Conservation (phyloP, 37 sponge, comb jelly and placozoan species). For the Beroe forskalii region DNA sequence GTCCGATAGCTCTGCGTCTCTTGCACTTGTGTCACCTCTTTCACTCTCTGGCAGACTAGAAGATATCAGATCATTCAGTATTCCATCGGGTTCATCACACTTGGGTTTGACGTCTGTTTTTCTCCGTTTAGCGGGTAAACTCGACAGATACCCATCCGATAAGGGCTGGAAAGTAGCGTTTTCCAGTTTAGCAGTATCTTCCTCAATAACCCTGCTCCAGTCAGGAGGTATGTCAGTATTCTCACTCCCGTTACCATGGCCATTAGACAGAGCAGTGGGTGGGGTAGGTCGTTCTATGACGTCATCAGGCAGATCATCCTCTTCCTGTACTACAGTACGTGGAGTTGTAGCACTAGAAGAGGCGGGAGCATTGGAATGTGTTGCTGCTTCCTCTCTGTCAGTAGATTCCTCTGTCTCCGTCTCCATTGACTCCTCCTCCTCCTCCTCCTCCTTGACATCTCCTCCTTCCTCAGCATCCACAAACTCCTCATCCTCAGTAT, state of each 20-base stretch:
- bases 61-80: not conserved
- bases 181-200: conserved; percentile 28
- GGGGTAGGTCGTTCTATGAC: not conserved
- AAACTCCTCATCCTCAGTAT: conserved; percentile 63
- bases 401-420: not conserved
- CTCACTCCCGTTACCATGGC: not conserved
- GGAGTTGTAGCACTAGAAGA: not conserved
- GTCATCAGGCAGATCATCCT: conserved; percentile 41
- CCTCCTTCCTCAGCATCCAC: conserved; percentile 27
- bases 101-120: not conserved
- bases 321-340: not conserved
- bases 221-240: not conserved
- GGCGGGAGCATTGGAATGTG: not conserved
- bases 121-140: conserved; percentile 48
- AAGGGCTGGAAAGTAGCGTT: not conserved
- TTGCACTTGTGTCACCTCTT: not conserved
- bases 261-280: not conserved
- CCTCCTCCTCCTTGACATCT: not conserved
- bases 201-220: conserved; percentile 17
- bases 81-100: not conserved
- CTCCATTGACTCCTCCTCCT: not conserved
- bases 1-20: not conserved
- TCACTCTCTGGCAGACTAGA: not conserved
- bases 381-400: not conserved
- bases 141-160: conserved; percentile 43